A percentile compares a stretch with the other conserved stretches of the same genome.
Conservation (phyloP, 2,113 vertebrate species). For the Platichthys flesus region DNA sequence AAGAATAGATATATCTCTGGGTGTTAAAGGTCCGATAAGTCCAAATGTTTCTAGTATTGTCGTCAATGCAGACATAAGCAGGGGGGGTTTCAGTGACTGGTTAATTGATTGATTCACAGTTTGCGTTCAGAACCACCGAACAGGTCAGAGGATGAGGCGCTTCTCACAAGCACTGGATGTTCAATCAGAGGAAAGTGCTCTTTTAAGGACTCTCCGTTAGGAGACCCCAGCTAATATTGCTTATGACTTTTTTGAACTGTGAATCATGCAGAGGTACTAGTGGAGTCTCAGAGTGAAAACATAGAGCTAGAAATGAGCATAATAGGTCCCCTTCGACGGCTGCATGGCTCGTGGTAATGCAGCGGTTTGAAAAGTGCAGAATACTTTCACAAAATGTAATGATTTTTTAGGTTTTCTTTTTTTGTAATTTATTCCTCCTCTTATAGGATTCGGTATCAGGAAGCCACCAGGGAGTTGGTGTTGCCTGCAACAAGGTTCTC, state of each 20-base stretch:
- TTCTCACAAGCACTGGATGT: background rate
- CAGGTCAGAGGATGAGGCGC: background rate
- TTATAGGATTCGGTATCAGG: slow-evolving; percentile 43
- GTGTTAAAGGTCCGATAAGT: too few relatives aligned
- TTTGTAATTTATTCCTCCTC: slow-evolving; percentile 48
- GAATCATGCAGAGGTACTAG: background rate
- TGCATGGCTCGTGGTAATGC: background rate
- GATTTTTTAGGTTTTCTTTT: slow-evolving; percentile 26
- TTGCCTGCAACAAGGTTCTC: slow-evolving; percentile 56
- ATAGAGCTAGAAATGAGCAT: background rate
- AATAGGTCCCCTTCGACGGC: slow-evolving; percentile 10
- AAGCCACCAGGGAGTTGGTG: slow-evolving; percentile 43
- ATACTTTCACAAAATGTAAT: slow-evolving; percentile 24
- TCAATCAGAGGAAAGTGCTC: background rate
- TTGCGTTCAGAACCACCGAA: background rate
- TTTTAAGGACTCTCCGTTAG: background rate
- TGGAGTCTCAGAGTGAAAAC: slow-evolving; percentile 1
- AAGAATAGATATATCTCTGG: too few relatives aligned
- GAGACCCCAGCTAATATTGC: background rate
- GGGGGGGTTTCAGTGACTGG: background rate
- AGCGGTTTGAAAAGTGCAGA: slow-evolving; percentile 4
- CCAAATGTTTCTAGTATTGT: too few relatives aligned
- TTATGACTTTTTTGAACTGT: background rate
- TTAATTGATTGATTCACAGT: background rate
- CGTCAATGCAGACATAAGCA: background rate